These are phyloP conservation scores for Habrosyne pyritoides DNA, from an alignment of 2,888 invertebrate genomes.

Conservation along the genomic window DNA sequence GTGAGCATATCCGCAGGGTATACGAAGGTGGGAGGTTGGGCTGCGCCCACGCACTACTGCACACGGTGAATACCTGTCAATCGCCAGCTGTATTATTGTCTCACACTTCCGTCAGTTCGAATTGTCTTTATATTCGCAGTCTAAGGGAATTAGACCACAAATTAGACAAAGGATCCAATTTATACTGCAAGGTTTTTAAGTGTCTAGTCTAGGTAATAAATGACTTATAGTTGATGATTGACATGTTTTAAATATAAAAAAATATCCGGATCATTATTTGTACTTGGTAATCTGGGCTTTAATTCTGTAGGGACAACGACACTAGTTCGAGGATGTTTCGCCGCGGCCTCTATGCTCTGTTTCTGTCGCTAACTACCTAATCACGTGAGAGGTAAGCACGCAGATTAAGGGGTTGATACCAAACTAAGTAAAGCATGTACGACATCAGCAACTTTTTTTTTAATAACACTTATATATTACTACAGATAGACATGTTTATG, in stretches of 20 bases:
- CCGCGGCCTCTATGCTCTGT: too few relatives aligned
- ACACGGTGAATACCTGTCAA: conserved; percentile 51
- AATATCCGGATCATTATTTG: too few relatives aligned
- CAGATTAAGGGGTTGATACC: too few relatives aligned
- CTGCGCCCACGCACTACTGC: conserved; percentile 55
- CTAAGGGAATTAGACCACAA: conserved; percentile 31
- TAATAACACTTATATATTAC: too few relatives aligned
- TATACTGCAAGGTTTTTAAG: background rate
- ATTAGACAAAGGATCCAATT: conserved; percentile 9
- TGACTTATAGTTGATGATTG: background rate
- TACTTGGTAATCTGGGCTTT: too few relatives aligned
- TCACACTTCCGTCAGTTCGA: conserved; percentile 44
- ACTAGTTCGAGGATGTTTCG: too few relatives aligned
- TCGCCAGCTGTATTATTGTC: conserved; percentile 43
- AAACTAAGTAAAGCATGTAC: too few relatives aligned
- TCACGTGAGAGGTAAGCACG: too few relatives aligned
- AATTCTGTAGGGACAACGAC: background rate
- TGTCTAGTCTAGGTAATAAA: conserved; percentile 1
- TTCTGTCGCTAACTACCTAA: too few relatives aligned
- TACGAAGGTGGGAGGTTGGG: conserved; percentile 43
- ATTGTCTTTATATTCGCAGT: conserved; percentile 13
- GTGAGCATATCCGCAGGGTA: conserved; percentile 10
- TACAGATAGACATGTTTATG: too few relatives aligned
- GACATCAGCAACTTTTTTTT: too few relatives aligned
- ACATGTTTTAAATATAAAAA: background rate